A percentile compares a stretch with the other conserved stretches of the same genome.
Conservation (phyloP, 2,797 vertebrate genomes). For the Prionace glauca region DNA sequence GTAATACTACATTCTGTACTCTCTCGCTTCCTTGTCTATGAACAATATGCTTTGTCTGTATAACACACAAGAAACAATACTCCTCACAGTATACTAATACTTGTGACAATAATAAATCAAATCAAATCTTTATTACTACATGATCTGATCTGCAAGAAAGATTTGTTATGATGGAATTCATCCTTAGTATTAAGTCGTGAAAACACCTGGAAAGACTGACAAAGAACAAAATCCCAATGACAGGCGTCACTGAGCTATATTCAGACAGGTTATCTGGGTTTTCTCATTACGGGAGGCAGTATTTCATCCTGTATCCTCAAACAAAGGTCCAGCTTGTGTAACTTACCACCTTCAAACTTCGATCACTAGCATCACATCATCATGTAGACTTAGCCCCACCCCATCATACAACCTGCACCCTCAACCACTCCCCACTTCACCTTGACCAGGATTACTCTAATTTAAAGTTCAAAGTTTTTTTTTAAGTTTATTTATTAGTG, state of each 20-base stretch:
- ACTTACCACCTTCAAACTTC: neutral
- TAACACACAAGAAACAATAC: too few relatives aligned
- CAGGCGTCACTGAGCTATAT: neutral
- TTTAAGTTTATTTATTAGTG: too few relatives aligned
- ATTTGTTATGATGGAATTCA: neutral
- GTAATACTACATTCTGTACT: too few relatives aligned
- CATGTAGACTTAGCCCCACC: neutral
- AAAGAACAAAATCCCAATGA: neutral
- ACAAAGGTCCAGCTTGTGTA: neutral
- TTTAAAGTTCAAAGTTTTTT: too few relatives aligned
- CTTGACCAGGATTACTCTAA: neutral
- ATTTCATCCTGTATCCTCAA: neutral
- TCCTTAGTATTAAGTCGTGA: neutral
- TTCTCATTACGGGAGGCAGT: neutral
- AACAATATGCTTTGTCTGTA: too few relatives aligned
- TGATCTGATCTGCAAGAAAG: neutral
- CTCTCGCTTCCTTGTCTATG: too few relatives aligned
- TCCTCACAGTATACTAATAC: too few relatives aligned
- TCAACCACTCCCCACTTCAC: neutral
- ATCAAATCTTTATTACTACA: neutral
- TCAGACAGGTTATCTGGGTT: neutral
- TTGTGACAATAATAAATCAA: too few relatives aligned
- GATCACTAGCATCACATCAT: neutral
- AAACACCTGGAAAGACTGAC: neutral
- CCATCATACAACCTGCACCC: neutral